phyloP scores from a whole-genome alignment of 2,113 vertebrate genomes.

The Xiphophorus couchianus region DNA sequence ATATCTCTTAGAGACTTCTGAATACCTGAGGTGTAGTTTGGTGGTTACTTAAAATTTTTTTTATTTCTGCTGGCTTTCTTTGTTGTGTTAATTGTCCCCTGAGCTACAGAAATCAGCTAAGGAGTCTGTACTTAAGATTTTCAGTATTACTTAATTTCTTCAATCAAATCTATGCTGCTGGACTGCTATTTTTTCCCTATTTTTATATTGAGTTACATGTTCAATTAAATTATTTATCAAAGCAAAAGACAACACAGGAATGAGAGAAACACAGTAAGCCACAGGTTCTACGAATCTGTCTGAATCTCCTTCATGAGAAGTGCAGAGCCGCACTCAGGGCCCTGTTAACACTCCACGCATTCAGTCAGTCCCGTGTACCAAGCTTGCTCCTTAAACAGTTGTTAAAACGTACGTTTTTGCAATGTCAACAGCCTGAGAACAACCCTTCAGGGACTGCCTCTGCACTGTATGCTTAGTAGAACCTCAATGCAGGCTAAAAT shows the following conservation, averaged over 20 bases:
- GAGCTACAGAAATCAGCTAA: slow-evolving; percentile 40
- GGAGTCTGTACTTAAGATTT: slow-evolving; percentile 38
- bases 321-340: slow-evolving; percentile 48
- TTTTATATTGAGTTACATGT: slow-evolving; percentile 14
- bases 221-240: slow-evolving; percentile 13
- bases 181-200: slow-evolving; percentile 8
- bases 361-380: slow-evolving; percentile 75
- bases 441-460: slow-evolving; percentile 70
- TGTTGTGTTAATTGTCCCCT: slow-evolving; percentile 50
- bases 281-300: slow-evolving; percentile 65
- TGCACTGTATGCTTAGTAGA: slow-evolving; percentile 51
- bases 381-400: slow-evolving; percentile 80
- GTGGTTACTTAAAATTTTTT: slow-evolving; percentile 54
- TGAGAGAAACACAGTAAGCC: slow-evolving; percentile 50
- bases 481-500: slow-evolving; percentile 37
- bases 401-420: slow-evolving; percentile 77
- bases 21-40: slow-evolving; percentile 50
- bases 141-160: slow-evolving; percentile 48
- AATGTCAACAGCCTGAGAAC: slow-evolving; percentile 79
- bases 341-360: slow-evolving; percentile 79
- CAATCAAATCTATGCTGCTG: neutral
- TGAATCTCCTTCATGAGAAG: slow-evolving; percentile 59
- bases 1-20: slow-evolving; percentile 59
- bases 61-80: slow-evolving; percentile 34
- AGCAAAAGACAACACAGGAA: slow-evolving; percentile 26